A percentile compares a stretch with the other conserved stretches of the same genome.
phyloP scores from a whole-genome alignment of 2,888 invertebrate species.

The Platycheirus albimanus region DNA sequence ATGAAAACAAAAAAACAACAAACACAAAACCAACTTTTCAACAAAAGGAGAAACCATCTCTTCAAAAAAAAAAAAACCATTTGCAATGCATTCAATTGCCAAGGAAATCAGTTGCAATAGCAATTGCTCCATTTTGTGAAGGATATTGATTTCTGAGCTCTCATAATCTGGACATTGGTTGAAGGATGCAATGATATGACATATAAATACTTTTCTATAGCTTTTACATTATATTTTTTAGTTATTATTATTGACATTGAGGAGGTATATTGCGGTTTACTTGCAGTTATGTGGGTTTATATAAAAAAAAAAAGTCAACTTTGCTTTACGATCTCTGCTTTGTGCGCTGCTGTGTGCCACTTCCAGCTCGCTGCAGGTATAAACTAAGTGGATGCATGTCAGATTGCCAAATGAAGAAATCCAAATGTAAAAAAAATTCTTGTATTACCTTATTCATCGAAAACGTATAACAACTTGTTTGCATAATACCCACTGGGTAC shows the following conservation, averaged over 20 bases:
- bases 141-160: conserved; percentile 63
- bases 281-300: conserved; percentile 33
- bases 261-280: conserved; percentile 52
- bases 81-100: conserved; percentile 48
- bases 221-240: conserved; percentile 13
- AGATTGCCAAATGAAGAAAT: conserved; percentile 46
- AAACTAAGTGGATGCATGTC: conserved; percentile 34
- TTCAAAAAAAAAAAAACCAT: conserved; percentile 32
- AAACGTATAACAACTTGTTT: conserved; percentile 47
- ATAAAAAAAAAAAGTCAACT: conserved; percentile 37
- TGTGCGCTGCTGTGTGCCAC: conserved; percentile 28
- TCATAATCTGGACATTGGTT: conserved; percentile 53
- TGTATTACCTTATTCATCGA: conserved; percentile 47
- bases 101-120: conserved; percentile 28
- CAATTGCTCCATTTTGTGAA: conserved; percentile 47
- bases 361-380: conserved; percentile 53
- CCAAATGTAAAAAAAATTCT: background rate
- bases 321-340: conserved; percentile 36
- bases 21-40: conserved; percentile 12
- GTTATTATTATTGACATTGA: conserved; percentile 56
- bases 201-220: background rate
- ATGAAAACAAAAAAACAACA: background rate
- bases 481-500: conserved; percentile 49
- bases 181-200: conserved; percentile 28
- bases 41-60: conserved; percentile 39